Percentiles rank a stretch among this genome's conserved stretches.
Conservation (phyloP, 2,113 vertebrate species). For the Anoplopoma fimbria region DNA sequence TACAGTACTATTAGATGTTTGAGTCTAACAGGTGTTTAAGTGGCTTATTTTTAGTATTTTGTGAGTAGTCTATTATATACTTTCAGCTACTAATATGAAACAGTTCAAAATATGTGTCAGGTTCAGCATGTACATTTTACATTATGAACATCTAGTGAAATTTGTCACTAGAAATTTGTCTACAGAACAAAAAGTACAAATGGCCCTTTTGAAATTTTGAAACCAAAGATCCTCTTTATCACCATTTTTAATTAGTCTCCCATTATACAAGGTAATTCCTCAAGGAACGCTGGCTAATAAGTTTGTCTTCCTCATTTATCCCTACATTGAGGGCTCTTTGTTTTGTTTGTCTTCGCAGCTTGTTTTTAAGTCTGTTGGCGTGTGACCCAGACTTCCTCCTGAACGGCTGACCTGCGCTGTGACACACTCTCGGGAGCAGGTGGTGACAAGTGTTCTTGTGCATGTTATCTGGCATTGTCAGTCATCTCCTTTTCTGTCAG, state of each 20-base stretch:
- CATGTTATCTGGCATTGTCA: conserved; percentile 39
- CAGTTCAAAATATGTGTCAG: conserved; percentile 36
- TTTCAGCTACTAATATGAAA: conserved; percentile 35
- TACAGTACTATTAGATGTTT: conserved; percentile 51
- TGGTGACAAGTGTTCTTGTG: conserved; percentile 56
- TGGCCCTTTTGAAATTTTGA: conserved; percentile 24
- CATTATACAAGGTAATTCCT: conserved; percentile 45
- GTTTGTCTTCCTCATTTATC: conserved; percentile 45
- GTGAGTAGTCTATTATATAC: conserved; percentile 3
- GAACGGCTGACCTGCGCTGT: conserved; percentile 58
- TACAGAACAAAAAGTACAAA: conserved; percentile 42
- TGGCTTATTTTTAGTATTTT: conserved; percentile 26
- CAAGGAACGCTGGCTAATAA: conserved; percentile 40
- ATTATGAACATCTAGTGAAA: too few species aligned
- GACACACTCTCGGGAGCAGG: conserved; percentile 39
- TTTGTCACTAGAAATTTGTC: conserved; percentile 33
- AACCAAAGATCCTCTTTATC: conserved; percentile 29
- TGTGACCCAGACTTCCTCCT: conserved; percentile 60
- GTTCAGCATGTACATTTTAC: conserved; percentile 33
- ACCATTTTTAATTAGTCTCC: conserved; percentile 18
- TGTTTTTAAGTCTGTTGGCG: conserved; percentile 56
- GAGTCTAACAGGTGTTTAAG: conserved; percentile 24
- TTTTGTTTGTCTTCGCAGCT: conserved; percentile 48
- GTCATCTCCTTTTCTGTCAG: conserved; percentile 73
- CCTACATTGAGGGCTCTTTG: conserved; percentile 10